phyloP scores from a whole-genome alignment of 2,113 vertebrate species.

The Castor canadensis region DNA sequence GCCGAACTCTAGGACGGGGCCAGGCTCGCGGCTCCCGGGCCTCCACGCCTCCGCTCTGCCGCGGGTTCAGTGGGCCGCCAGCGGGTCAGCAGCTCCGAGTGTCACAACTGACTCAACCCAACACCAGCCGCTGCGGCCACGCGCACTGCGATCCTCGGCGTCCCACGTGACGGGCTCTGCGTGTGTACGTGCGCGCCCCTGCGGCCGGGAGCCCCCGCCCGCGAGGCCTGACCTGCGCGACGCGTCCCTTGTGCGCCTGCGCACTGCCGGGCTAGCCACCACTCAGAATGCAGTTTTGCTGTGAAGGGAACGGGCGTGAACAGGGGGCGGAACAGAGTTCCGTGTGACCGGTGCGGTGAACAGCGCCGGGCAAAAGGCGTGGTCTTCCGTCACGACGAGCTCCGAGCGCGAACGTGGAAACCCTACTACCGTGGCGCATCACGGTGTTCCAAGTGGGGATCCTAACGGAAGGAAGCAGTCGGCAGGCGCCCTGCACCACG shows the following conservation, averaged over 20 bases:
- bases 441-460: not conserved
- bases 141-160: constrained; percentile 76
- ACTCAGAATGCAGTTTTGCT: not conserved
- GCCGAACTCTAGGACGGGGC: not conserved
- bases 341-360: not conserved
- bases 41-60: constrained; percentile 46
- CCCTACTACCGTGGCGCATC: not conserved
- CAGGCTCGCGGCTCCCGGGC: constrained; percentile 40
- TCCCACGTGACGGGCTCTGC: constrained; percentile 66
- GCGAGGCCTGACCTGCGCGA: not conserved
- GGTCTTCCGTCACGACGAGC: not conserved
- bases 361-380: not conserved
- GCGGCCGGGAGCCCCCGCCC: not conserved
- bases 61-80: not conserved
- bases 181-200: constrained; percentile 57
- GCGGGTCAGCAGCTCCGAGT: constrained; percentile 58
- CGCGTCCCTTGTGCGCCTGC: not conserved
- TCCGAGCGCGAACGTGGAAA: not conserved
- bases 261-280: not conserved
- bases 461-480: not conserved
- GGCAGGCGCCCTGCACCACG: not conserved
- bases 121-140: constrained; percentile 64
- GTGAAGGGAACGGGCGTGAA: not conserved
- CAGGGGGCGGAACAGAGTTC: not conserved
- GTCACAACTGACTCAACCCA: constrained; percentile 72